Conservation (phyloP, 2,888 invertebrate genomes). For the Acanthosoma haemorrhoidale region DNA sequence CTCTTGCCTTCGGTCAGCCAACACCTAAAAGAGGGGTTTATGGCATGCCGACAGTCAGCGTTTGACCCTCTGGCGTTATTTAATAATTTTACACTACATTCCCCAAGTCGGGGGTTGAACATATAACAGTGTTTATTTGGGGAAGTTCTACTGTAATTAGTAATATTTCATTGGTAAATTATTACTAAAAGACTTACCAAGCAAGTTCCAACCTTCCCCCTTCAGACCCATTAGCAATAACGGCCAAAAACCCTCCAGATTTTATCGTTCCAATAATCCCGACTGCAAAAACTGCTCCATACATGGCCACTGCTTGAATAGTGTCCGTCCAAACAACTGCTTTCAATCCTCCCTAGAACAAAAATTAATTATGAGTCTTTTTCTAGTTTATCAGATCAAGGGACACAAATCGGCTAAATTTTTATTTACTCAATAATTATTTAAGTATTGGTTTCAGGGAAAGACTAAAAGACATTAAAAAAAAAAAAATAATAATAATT, state of each 20-base stretch:
- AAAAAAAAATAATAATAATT: background rate
- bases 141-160: no score
- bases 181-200: constrained; percentile 55
- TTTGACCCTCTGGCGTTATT: no score
- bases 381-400: background rate
- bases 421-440: background rate
- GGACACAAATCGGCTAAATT: background rate
- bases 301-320: constrained; percentile 66
- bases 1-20: no score
- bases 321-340: constrained; percentile 78
- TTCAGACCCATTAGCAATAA: constrained; percentile 55
- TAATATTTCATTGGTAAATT: no score
- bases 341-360: constrained; percentile 65
- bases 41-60: no score
- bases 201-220: constrained; percentile 65
- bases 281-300: constrained; percentile 62
- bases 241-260: constrained; percentile 58
- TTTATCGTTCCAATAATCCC: constrained; percentile 59
- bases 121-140: no score
- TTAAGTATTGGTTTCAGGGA: background rate
- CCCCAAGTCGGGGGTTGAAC: no score
- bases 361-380: no score
- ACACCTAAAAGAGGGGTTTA: no score
- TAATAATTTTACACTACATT: no score
- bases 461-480: background rate